These are phyloP conservation scores for Pogona vitticeps DNA, from an alignment of 2,113 vertebrate species.

Conservation along the genomic window DNA sequence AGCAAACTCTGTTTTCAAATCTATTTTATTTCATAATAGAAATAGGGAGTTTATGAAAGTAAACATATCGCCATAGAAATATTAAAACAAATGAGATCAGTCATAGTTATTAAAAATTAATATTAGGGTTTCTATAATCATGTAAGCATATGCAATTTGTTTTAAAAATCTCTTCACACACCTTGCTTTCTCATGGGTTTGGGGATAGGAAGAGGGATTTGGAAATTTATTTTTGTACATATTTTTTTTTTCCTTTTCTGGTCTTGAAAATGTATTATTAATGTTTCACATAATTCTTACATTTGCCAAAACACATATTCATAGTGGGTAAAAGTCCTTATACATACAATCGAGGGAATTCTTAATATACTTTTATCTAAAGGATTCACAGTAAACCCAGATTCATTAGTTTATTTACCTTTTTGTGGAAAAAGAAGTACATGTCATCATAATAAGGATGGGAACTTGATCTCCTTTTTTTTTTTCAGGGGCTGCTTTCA, in stretches of 20 bases:
- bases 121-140: not conserved
- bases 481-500: conserved; percentile 83
- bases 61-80: not conserved
- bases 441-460: not conserved
- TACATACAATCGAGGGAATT: too few relatives aligned
- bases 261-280: too few relatives aligned
- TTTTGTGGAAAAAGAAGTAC: not conserved
- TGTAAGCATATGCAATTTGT: not conserved
- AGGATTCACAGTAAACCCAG: too few relatives aligned
- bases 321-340: too few relatives aligned
- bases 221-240: too few relatives aligned
- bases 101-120: not conserved
- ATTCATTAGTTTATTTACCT: too few relatives aligned
- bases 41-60: not conserved
- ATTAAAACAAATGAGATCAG: not conserved
- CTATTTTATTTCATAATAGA: not conserved
- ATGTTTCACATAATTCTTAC: too few relatives aligned
- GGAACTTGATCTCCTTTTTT: not conserved
- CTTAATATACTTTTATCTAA: too few relatives aligned
- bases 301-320: too few relatives aligned
- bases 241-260: too few relatives aligned
- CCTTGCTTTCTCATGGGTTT: too few relatives aligned
- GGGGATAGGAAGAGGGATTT: too few relatives aligned
- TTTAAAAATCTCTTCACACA: not conserved
- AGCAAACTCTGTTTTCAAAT: not conserved